A percentile compares a stretch with the other conserved stretches of the same genome.
Evolutionary conservation across 2,797 vertebrate species (phyloP).

Genomic region (Cyclopterus lumpus): DNA sequence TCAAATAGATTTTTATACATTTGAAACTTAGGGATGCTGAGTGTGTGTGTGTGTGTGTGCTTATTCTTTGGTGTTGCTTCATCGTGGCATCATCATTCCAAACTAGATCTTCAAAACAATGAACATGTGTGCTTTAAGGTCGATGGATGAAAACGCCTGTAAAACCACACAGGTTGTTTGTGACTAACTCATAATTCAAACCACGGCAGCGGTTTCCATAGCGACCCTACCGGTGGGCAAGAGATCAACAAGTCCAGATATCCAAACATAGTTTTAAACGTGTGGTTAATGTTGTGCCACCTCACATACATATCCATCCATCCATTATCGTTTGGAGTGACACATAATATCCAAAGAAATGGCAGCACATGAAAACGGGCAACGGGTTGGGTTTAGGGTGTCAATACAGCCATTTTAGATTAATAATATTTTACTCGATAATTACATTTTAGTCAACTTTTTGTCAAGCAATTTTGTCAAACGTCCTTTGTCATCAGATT

Average conservation of each 20-base stretch:
- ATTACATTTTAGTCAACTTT: too few relatives aligned
- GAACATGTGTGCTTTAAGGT: slow-evolving; percentile 1
- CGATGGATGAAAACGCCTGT: neutral
- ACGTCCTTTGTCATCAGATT: too few relatives aligned
- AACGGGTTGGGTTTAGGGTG: neutral
- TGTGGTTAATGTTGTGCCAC: neutral
- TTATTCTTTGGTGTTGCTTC: neutral
- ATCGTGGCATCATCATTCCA: slow-evolving; percentile 14
- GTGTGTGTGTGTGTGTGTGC: neutral
- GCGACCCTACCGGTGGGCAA: neutral
- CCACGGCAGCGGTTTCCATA: too few relatives aligned
- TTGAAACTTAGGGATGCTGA: neutral
- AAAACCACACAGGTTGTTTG: neutral
- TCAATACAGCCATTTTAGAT: neutral
- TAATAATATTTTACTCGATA: too few relatives aligned
- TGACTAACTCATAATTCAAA: neutral
- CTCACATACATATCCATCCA: neutral
- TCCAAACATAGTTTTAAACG: neutral
- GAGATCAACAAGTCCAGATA: neutral
- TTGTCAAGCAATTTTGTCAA: too few relatives aligned
- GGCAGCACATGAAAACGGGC: neutral
- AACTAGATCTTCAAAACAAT: slow-evolving; percentile 8
- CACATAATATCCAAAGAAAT: neutral
- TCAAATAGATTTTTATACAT: slow-evolving; percentile 19
- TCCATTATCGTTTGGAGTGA: neutral